phyloP scores from a whole-genome alignment of 2,113 vertebrate genomes.

The Helogale parvula region DNA sequence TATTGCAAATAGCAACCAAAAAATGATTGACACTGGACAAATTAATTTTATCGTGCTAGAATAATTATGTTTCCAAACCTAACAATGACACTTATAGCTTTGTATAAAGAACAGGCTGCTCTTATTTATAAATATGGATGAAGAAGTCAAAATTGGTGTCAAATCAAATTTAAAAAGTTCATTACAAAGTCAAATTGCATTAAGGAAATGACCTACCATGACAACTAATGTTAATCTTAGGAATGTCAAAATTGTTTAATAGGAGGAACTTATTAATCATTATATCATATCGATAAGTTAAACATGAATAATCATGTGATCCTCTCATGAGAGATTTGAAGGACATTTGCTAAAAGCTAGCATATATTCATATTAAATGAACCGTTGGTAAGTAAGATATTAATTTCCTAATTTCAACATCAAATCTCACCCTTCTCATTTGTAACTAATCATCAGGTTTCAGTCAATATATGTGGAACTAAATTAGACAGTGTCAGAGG shows the following conservation, averaged over 20 bases:
- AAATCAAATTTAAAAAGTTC: slow-evolving; percentile 33
- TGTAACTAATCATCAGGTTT: neutral
- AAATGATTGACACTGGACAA: neutral
- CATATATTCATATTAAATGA: neutral
- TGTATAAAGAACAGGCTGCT: neutral
- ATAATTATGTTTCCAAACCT: neutral
- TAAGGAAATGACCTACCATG: neutral
- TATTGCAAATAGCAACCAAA: neutral
- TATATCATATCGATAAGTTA: neutral
- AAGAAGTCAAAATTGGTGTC: slow-evolving; percentile 28
- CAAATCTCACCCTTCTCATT: neutral
- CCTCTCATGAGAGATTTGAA: neutral
- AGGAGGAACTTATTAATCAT: neutral
- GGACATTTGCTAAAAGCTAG: neutral
- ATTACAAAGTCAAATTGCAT: neutral
- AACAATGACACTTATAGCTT: neutral
- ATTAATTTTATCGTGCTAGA: neutral
- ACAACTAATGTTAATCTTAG: neutral
- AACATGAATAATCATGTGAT: neutral
- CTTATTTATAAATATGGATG: slow-evolving; percentile 7
- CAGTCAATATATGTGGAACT: neutral
- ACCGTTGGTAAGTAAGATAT: neutral
- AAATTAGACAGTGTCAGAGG: neutral
- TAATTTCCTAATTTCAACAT: neutral
- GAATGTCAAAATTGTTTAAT: neutral